Evolutionary conservation across 2,113 vertebrate genomes (phyloP).

Genomic region (Illadopsis cleaveri): DNA sequence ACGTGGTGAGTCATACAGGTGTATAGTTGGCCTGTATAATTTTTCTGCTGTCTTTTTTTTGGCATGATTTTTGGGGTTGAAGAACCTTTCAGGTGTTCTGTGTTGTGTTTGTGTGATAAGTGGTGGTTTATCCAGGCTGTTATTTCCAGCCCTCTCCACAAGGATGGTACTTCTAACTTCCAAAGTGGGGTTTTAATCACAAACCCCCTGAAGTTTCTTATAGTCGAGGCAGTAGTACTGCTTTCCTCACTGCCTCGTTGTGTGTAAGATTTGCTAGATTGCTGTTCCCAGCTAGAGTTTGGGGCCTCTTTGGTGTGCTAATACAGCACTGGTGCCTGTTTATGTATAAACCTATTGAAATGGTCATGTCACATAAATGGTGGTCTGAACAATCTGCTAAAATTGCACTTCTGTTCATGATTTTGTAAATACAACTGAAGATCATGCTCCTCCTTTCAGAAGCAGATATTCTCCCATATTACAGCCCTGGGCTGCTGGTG

Average conservation of each 20-base stretch:
- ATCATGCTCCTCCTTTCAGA: background rate
- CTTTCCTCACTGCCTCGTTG: background rate
- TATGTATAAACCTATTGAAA: accelerated
- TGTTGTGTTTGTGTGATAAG: background rate
- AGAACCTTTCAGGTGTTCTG: background rate
- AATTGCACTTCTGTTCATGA: background rate
- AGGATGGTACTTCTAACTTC: background rate
- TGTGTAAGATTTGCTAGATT: background rate
- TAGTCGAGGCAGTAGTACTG: background rate
- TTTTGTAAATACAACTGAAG: background rate
- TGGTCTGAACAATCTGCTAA: background rate
- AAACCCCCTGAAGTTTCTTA: background rate
- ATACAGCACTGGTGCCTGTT: background rate
- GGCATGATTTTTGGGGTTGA: background rate
- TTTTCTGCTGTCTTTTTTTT: background rate
- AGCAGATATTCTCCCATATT: background rate
- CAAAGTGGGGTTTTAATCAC: background rate
- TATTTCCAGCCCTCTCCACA: background rate
- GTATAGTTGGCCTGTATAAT: background rate
- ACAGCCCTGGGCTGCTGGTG: background rate
- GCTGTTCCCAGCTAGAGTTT: background rate
- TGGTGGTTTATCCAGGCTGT: background rate
- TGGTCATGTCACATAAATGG: background rate
- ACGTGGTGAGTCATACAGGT: background rate
- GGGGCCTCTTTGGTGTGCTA: background rate